Percentiles rank a stretch among this genome's conserved stretches.
Conservation (phyloP, 2,113 vertebrate species). For the Labrus mixtus region DNA sequence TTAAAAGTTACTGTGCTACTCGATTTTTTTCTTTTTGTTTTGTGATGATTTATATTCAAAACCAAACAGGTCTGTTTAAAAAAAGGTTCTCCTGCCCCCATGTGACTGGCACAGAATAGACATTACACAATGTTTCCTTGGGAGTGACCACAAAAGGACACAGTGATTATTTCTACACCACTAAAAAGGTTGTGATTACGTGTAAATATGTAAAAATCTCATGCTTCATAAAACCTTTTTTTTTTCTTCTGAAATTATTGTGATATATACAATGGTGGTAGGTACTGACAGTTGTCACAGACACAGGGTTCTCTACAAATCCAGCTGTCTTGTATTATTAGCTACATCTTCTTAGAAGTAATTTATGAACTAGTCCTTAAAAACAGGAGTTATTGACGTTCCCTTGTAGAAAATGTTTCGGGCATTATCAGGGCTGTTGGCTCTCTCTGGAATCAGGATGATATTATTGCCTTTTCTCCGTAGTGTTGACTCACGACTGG, state of each 20-base stretch:
- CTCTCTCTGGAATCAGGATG: slow-evolving; percentile 95
- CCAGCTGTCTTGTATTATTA: slow-evolving; percentile 18
- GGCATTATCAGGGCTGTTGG: slow-evolving; percentile 94
- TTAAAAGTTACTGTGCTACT: slow-evolving; percentile 31
- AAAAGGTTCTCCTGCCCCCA: slow-evolving; percentile 41
- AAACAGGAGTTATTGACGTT: slow-evolving; percentile 90
- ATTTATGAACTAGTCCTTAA: slow-evolving; percentile 87
- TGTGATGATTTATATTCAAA: slow-evolving; percentile 51
- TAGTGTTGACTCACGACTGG: slow-evolving; percentile 94
- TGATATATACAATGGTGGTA: slow-evolving; percentile 36
- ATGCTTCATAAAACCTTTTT: slow-evolving; percentile 76
- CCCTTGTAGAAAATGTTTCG: slow-evolving; percentile 99
- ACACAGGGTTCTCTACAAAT: slow-evolving; percentile 50
- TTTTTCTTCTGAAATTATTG: slow-evolving; percentile 24
- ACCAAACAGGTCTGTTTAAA: slow-evolving; percentile 38
- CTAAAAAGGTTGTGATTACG: slow-evolving; percentile 79
- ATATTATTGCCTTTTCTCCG: slow-evolving; percentile 93
- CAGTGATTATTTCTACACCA: slow-evolving; percentile 75
- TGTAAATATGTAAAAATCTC: slow-evolving; percentile 76
- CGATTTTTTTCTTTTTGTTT: slow-evolving; percentile 20
- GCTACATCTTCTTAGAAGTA: slow-evolving; percentile 17
- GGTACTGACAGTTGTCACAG: slow-evolving; percentile 25
- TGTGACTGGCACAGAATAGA: slow-evolving; percentile 50
- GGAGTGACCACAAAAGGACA: slow-evolving; percentile 70
- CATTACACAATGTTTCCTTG: slow-evolving; percentile 44